phyloP scores from a whole-genome alignment of 2,888 invertebrate species.

The Portevinia maculata region DNA sequence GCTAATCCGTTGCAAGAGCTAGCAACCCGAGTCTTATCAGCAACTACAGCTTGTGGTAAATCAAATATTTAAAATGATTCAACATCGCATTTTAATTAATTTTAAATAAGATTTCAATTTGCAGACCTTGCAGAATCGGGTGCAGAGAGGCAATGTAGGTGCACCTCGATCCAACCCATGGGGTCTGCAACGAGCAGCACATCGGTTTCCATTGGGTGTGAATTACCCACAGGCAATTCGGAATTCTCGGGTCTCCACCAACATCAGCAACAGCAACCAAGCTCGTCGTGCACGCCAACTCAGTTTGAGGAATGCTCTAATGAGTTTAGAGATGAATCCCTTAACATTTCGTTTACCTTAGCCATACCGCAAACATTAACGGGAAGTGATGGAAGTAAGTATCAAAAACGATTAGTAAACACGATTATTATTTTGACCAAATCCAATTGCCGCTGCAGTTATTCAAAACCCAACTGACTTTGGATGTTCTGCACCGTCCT shows the following conservation, averaged over 20 bases:
- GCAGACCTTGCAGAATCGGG: slow-evolving; percentile 81
- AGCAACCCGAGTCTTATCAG: slow-evolving; percentile 78
- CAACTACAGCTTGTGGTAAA: slow-evolving; percentile 81
- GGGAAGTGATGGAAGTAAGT: slow-evolving; percentile 75
- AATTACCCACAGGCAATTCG: slow-evolving; percentile 78
- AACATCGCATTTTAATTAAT: slow-evolving; percentile 74
- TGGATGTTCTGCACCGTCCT: too few relatives aligned
- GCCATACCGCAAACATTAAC: slow-evolving; percentile 77
- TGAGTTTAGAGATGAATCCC: slow-evolving; percentile 81
- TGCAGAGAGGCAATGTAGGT: slow-evolving; percentile 75
- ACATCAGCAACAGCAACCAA: slow-evolving; percentile 65
- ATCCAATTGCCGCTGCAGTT: too few relatives aligned
- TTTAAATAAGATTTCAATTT: slow-evolving; percentile 81
- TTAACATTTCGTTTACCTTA: slow-evolving; percentile 82
- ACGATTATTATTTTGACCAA: too few relatives aligned
- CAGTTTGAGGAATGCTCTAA: slow-evolving; percentile 81
- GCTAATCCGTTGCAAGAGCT: slow-evolving; percentile 74
- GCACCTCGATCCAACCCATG: slow-evolving; percentile 76
- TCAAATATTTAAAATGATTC: slow-evolving; percentile 4
- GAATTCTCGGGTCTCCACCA: slow-evolving; percentile 61
- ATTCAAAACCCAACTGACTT: too few relatives aligned
- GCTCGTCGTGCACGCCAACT: slow-evolving; percentile 76
- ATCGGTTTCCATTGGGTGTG: slow-evolving; percentile 80
- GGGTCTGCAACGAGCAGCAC: slow-evolving; percentile 79
- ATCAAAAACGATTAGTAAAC: too few relatives aligned